Base-by-base conservation (phyloP, 2,797 vertebrate species). In the Chaunax sp. region DNA sequence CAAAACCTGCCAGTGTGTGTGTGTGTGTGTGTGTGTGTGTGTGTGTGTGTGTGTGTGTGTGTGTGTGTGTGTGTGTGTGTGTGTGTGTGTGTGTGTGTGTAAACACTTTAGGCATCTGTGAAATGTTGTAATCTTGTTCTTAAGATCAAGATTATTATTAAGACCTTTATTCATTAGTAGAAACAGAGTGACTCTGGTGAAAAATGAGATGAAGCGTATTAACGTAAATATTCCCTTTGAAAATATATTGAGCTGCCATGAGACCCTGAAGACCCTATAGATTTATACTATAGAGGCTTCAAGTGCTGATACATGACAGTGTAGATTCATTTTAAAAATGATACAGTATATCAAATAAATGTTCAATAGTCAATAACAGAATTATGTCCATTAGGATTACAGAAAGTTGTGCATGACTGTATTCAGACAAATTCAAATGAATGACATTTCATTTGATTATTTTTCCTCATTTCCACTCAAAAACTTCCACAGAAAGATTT, bases 41-140 rank as follows among this genome's bases (percentile, higher is more conserved):
- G n/a, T n/a, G n/a, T n/a, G n/a, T n/a, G n/a, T n/a, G n/a, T n/a
- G n/a, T n/a, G n/a, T n/a, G n/a, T n/a, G n/a, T n/a, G n/a, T n/a
- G n/a, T n/a, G n/a, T n/a, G n/a, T n/a, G n/a, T n/a, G n/a, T n/a
- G n/a, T n/a, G n/a, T n/a, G n/a, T n/a, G n/a, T n/a, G n/a, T n/a
- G n/a, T n/a, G n/a, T n/a, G n/a, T n/a, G n/a, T n/a, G n/a, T n/a
- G n/a, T n/a, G n/a, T 8, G 11, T 53, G 49, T 44, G 25, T 64
- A 70, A 76, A 66, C 62, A 71, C 68, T 52, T 26, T 0, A 79
- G 55, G 55, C 28, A 64, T 70, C 14, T 52, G 44, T 53, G 47
- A 81, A 74, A 74, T 75, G 49, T 19, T 16, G 25, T 74, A 68
- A 78, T 89, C 55, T 44, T 14, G 16, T 37, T 69, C 64, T 65